Percentiles rank a stretch among this genome's conserved stretches.
phyloP scores from a whole-genome alignment of 2,113 vertebrate genomes.

The Zingel zingel region DNA sequence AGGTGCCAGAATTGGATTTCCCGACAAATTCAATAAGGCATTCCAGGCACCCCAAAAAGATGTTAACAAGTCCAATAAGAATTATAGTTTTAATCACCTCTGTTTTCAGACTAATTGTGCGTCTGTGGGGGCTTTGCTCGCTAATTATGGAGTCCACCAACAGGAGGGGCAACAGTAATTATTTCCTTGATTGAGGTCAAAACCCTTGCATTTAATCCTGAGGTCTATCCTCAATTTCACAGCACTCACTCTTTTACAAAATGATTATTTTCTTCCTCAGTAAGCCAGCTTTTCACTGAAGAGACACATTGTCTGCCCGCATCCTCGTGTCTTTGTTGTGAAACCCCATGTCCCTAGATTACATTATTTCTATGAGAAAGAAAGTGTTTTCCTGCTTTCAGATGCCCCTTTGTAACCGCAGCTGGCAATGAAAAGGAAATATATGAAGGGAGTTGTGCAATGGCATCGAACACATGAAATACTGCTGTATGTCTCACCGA shows the following conservation, averaged over 20 bases:
- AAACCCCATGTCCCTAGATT: neutral
- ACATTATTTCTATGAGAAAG: neutral
- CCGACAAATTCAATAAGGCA: slow-evolving; percentile 50
- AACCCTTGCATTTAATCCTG: slow-evolving; percentile 74
- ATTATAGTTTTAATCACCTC: slow-evolving; percentile 72
- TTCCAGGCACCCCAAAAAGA: slow-evolving; percentile 42
- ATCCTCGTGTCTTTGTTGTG: neutral
- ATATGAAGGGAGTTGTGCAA: slow-evolving; percentile 16
- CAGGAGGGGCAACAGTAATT: slow-evolving; percentile 77
- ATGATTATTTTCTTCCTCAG: slow-evolving; percentile 32
- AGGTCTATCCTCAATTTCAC: slow-evolving; percentile 64
- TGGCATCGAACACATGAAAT: slow-evolving; percentile 28
- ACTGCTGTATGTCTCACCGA: slow-evolving; percentile 20
- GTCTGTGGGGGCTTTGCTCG: slow-evolving; percentile 64
- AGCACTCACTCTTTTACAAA: slow-evolving; percentile 40
- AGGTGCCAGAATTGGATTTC: slow-evolving; percentile 30
- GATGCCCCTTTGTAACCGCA: neutral
- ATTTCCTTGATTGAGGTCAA: slow-evolving; percentile 83
- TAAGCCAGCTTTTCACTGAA: slow-evolving; percentile 13
- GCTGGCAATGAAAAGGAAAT: neutral
- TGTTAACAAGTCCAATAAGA: slow-evolving; percentile 59
- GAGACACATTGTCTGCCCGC: neutral
- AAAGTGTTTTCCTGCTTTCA: slow-evolving; percentile 9
- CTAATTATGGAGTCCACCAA: slow-evolving; percentile 77
- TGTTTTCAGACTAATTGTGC: slow-evolving; percentile 70